phyloP scores from a whole-genome alignment of 2,888 invertebrate genomes.

The Sminthurinus aureus region DNA sequence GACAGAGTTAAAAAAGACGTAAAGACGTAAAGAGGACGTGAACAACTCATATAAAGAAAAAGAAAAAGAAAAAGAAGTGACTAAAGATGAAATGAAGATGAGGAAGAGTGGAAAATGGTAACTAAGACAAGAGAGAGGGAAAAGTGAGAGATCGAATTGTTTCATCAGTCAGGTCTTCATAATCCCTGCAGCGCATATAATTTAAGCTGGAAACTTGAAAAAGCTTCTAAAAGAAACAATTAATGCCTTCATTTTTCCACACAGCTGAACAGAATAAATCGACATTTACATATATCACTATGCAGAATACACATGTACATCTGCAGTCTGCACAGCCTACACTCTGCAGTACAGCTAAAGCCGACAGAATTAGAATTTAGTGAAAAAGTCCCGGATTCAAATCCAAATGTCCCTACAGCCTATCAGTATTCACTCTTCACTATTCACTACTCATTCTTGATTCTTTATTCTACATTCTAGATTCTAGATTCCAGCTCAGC shows the following conservation, averaged over 20 bases:
- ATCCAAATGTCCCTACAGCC: conserved; percentile 48
- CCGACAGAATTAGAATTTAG: conserved; percentile 34
- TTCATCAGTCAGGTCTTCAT: conserved; percentile 58
- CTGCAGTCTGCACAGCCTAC: too few species aligned
- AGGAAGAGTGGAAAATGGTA: conserved; percentile 23
- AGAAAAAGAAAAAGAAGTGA: too few species aligned
- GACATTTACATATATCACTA: conserved; percentile 39
- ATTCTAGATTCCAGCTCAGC: too few species aligned
- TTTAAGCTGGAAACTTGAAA: conserved; percentile 58
- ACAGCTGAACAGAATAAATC: conserved; percentile 60
- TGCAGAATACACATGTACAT: too few species aligned
- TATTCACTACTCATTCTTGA: neutral
- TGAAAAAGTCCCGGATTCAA: conserved; percentile 38
- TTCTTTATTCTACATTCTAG: too few species aligned
- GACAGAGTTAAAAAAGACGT: neutral
- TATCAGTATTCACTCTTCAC: conserved; percentile 55
- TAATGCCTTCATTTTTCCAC: conserved; percentile 61
- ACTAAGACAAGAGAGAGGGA: conserved; percentile 34
- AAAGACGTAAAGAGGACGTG: neutral
- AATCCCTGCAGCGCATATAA: conserved; percentile 60
- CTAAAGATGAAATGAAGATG: too few species aligned
- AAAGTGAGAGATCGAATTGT: conserved; percentile 59
- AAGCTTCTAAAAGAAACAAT: conserved; percentile 60
- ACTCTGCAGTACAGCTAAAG: conserved; percentile 38
- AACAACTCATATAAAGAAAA: neutral